These are phyloP conservation scores for Ophthalmolycus amberensis DNA, from an alignment of 2,113 vertebrate species.

Conservation along the genomic window DNA sequence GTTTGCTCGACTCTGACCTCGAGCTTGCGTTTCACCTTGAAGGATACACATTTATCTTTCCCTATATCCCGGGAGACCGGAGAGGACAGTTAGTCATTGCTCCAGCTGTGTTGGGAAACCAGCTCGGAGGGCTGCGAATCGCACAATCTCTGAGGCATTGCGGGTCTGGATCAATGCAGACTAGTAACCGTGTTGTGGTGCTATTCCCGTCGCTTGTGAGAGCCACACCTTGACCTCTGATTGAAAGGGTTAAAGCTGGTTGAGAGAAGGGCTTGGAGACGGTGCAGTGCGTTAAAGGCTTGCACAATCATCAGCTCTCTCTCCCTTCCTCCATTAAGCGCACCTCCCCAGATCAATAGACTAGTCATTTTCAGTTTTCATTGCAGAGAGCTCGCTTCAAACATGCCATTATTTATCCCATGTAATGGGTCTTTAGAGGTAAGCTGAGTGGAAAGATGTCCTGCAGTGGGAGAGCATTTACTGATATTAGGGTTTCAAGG, in stretches of 20 bases:
- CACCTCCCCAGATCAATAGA: constrained; percentile 49
- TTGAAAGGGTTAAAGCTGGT: constrained; percentile 32
- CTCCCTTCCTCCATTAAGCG: constrained; percentile 1
- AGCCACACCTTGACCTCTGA: constrained; percentile 48
- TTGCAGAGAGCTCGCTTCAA: constrained; percentile 22
- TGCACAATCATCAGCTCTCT: constrained; percentile 25
- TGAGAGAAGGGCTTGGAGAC: constrained; percentile 13
- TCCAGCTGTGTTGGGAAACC: constrained; percentile 15
- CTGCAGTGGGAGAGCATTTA: constrained; percentile 24
- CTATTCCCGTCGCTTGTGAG: constrained; percentile 35
- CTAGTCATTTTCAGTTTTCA: constrained; percentile 52
- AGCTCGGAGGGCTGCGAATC: constrained; percentile 14
- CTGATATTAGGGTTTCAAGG: constrained; percentile 25
- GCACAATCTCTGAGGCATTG: constrained; percentile 26
- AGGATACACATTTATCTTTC: constrained; percentile 43
- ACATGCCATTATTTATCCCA: constrained; percentile 45
- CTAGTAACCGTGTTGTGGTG: constrained; percentile 40
- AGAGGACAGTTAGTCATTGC: constrained; percentile 49
- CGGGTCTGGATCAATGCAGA: constrained; percentile 59
- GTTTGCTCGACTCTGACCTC: constrained; percentile 31
- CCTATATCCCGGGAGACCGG: constrained; percentile 3
- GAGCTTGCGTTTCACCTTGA: constrained; percentile 43
- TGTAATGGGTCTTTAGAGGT: constrained; percentile 40
- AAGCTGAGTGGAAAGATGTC: constrained; percentile 1
- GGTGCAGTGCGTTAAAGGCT: constrained; percentile 15